These are phyloP conservation scores for Habroteleia sp. DNA, from an alignment of 2,888 invertebrate species.

Conservation along the genomic window DNA sequence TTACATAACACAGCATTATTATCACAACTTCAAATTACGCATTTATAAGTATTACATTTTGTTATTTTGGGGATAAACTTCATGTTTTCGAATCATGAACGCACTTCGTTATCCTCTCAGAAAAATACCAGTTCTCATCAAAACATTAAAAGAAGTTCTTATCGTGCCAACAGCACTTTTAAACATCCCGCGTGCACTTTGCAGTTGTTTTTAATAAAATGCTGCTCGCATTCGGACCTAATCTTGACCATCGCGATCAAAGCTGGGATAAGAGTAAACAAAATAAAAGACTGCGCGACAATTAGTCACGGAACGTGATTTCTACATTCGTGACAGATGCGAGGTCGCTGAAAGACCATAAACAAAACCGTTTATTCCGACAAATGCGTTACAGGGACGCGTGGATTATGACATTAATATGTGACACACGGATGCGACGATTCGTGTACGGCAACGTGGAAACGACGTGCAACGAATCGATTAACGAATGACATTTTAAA, in stretches of 20 bases:
- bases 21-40: too few species aligned
- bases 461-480: slow-evolving; percentile 17
- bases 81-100: too few species aligned
- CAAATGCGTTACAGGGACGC: slow-evolving; percentile 45
- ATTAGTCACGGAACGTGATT: slow-evolving; percentile 41
- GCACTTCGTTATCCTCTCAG: too few species aligned
- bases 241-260: neutral
- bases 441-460: slow-evolving; percentile 18
- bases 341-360: slow-evolving; percentile 33
- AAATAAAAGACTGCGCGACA: slow-evolving; percentile 22
- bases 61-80: too few species aligned
- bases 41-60: too few species aligned
- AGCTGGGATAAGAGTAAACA: slow-evolving; percentile 1
- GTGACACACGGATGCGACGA: slow-evolving; percentile 25
- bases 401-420: slow-evolving; percentile 37
- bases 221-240: too few species aligned
- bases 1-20: too few species aligned
- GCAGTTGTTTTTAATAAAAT: too few species aligned
- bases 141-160: too few species aligned
- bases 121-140: too few species aligned
- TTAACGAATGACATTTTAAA: slow-evolving; percentile 12
- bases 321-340: slow-evolving; percentile 39
- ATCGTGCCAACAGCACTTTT: too few species aligned
- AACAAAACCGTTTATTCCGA: slow-evolving; percentile 39
- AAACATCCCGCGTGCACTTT: too few species aligned